A percentile compares a stretch with the other conserved stretches of the same genome.
These are phyloP conservation scores for Spilosoma lubricipeda DNA, from an alignment of 2,888 invertebrate genomes.

Conservation along the genomic window DNA sequence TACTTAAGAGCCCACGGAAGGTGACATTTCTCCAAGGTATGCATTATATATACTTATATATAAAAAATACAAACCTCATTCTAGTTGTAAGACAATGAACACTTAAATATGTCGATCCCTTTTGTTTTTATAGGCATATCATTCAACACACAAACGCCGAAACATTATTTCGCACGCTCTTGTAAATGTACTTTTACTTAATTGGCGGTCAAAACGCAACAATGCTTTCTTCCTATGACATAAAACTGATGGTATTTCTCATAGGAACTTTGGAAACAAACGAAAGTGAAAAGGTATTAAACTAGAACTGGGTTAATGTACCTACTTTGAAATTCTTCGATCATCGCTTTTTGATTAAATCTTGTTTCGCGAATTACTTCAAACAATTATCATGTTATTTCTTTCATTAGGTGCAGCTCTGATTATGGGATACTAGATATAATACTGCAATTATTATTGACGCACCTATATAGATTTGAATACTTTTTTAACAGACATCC, in stretches of 20 bases:
- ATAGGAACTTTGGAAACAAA: slow-evolving; percentile 59
- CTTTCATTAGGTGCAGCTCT: neutral
- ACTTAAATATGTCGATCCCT: slow-evolving; percentile 14
- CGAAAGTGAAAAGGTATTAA: slow-evolving; percentile 77
- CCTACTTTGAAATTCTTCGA: slow-evolving; percentile 29
- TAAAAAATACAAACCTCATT: neutral
- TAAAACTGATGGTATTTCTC: slow-evolving; percentile 64
- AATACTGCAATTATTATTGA: neutral
- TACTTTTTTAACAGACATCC: neutral
- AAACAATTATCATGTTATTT: neutral
- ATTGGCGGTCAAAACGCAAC: slow-evolving; percentile 76
- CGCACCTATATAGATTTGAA: neutral
- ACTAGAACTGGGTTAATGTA: slow-evolving; percentile 48
- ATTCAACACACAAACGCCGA: slow-evolving; percentile 28
- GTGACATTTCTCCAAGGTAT: neutral
- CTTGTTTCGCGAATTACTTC: neutral
- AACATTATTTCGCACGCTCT: slow-evolving; percentile 70
- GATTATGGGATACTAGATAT: neutral
- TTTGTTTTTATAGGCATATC: slow-evolving; percentile 23
- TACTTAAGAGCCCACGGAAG: neutral
- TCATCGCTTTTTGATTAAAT: slow-evolving; percentile 29
- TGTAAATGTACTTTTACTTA: slow-evolving; percentile 78
- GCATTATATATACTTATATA: no score
- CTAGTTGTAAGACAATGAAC: neutral
- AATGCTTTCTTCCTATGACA: slow-evolving; percentile 75